Evolutionary conservation across 2,113 vertebrate species (phyloP), one percentile per base, ranked within the genome.

Genomic region (Tretioscincus oriximinensis): DNA sequence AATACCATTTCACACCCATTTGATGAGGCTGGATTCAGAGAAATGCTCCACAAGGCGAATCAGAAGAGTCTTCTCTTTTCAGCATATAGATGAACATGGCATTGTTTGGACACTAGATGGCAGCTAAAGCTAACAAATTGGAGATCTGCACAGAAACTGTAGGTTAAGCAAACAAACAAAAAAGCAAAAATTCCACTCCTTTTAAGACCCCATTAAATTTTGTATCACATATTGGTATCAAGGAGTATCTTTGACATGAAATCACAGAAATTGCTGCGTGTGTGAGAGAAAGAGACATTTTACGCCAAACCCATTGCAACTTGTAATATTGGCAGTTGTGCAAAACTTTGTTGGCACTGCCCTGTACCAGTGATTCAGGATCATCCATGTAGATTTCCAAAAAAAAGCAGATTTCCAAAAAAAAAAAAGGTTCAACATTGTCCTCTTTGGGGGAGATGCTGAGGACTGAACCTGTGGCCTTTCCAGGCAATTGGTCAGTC

Each of bases 21-120:
- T 41, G 35, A 41, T 4, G 3, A 41, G 35, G 35, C 35, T 41
- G 35, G 35, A 41, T 41, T 41, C 35, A 41, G 35, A 41, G 94
- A 93, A 93, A 90, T 88, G 91, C 88, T 5, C 35, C 35, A 41
- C 2, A 41, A 90, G 93, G 93, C 81, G 90, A 92, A 91, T 45
- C 51, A 73, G 80, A 76, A 49, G 80, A 72, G 35, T 4, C 35
- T n/a, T n/a, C n/a, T n/a, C n/a, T n/a, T n/a, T n/a, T n/a, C n/a
- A n/a, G 5, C 35, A 41, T 41, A 41, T 41, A 41, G 3, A n/a
- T 35, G 83, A 83, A 84, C 49, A 78, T 85, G 82, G 67, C 5
- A 41, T 20, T 64, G 1, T 73, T 6, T 35, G 71, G 82, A 91
- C 95, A 73, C 95, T 94, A 95, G 95, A 94, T 95, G 95, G 95